Evolutionary conservation across 2,888 invertebrate species (phyloP).

Genomic region (Papilio gigon): DNA sequence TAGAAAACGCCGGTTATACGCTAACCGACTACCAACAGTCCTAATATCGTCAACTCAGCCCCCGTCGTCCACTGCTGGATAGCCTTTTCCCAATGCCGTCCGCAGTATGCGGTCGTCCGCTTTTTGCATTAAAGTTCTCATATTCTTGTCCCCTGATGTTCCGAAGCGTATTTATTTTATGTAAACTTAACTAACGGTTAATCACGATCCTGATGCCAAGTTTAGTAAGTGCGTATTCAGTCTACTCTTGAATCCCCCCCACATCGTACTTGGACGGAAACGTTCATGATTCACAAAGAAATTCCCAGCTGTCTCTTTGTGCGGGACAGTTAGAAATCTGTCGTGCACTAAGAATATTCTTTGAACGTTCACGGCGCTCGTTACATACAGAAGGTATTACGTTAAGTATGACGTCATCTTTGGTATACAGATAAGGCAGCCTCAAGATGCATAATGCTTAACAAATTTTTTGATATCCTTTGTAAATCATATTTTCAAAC

Average conservation of each 20-base stretch:
- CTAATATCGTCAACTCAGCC: no score
- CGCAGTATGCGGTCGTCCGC: no score
- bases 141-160: no score
- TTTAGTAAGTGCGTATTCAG: no score
- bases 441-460: neutral
- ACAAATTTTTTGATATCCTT: neutral
- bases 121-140: no score
- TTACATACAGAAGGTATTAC: conserved; percentile 18
- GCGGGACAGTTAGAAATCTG: conserved; percentile 20
- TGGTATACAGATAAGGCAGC: conserved; percentile 23
- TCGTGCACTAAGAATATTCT: conserved; percentile 12
- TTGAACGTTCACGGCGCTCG: conserved; percentile 21
- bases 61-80: no score
- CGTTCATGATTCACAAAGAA: neutral
- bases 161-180: no score
- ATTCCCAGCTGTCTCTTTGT: conserved; percentile 14
- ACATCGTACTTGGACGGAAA: neutral
- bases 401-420: conserved; percentile 24
- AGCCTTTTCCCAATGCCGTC: no score
- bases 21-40: no score
- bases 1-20: no score
- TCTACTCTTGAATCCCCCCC: neutral
- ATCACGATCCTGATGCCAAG: no score
- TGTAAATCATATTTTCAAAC: neutral
- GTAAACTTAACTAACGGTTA: no score